Evolutionary conservation across 2,888 invertebrate genomes (phyloP), one percentile per base, ranked within the genome.

Genomic region (Atherix ibis): DNA sequence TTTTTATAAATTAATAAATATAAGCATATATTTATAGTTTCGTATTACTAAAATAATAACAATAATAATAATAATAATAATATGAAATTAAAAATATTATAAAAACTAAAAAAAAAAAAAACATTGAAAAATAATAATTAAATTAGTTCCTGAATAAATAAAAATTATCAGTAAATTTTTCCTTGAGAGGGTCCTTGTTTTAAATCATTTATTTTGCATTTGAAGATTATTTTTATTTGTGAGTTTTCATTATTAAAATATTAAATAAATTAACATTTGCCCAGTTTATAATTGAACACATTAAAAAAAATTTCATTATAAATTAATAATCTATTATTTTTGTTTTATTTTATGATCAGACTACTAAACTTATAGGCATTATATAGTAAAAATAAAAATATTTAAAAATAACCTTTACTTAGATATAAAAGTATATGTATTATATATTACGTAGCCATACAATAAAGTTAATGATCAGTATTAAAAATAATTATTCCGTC

Each of bases 141-240:
- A 26, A 26, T 26, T 26, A 13, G 5, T 8, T 22, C 10, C 10
- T 22, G 10, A 8, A 8, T 22, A 22, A 22, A 8, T 22, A 8
- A 10, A 22, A 22, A 22, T 22, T 8, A 22, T 8, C 22, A 8
- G 6, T 22, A 8, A 22, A 8, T 22, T 6, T 22, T 22, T 22
- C 48, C 53, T 57, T 56, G 60, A 60, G 60, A 59, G 55, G 60
- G 58, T 58, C 60, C 58, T 58, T 60, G 57, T 50, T 52, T 49
- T 51, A 42, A 44, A 39, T 22, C n/a, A 15, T 31, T 22, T 16
- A 17, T n/a, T 14, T 5, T n/a, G 5, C 13, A 27, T 27, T 8
- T 27, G 5, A 27, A 8, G 27, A 34, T 40, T 30, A 36, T 37
- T 36, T 37, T 31, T 38, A 40, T 32, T 32, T 31, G 14, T 27